Percentiles rank a stretch among this genome's conserved stretches.
Conservation (phyloP, 2,113 vertebrate genomes). For the Oceanites oceanicus region DNA sequence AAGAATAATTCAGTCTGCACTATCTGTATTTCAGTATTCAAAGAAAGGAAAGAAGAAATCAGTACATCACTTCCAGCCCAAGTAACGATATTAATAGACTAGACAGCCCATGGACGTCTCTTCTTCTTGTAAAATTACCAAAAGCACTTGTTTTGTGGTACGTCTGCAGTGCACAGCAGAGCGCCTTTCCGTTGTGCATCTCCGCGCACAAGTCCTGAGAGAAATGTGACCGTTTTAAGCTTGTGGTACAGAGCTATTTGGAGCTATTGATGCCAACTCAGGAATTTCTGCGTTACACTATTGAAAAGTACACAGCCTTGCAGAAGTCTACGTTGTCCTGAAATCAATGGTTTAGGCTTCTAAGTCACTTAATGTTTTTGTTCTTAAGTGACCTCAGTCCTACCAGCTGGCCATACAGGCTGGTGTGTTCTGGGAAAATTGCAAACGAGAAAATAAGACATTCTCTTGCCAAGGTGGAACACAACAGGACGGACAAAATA, state of each 20-base stretch:
- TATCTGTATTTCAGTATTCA: neutral
- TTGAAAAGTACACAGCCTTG: neutral
- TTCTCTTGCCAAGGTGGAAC: neutral
- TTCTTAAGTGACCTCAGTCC: neutral
- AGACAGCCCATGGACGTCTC: neutral
- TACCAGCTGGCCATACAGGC: neutral
- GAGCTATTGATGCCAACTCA: neutral
- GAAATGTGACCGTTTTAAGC: no score
- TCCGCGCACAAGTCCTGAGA: neutral
- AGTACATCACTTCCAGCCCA: neutral
- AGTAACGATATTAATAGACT: no score
- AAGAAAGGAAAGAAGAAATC: neutral
- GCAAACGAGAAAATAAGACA: neutral
- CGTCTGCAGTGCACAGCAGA: fast-evolving
- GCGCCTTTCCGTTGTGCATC: fast-evolving
- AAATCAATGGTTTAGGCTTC: neutral
- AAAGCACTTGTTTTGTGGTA: neutral
- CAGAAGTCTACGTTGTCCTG: neutral
- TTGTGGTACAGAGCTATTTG: neutral
- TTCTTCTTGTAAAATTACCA: neutral
- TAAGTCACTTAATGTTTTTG: neutral
- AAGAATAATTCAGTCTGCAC: neutral
- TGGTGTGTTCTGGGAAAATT: neutral
- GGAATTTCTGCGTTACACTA: neutral
- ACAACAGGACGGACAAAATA: neutral